phyloP scores from a whole-genome alignment of 1,140 invertebrate genomes.

The Caenorhabditis tropicalis region DNA sequence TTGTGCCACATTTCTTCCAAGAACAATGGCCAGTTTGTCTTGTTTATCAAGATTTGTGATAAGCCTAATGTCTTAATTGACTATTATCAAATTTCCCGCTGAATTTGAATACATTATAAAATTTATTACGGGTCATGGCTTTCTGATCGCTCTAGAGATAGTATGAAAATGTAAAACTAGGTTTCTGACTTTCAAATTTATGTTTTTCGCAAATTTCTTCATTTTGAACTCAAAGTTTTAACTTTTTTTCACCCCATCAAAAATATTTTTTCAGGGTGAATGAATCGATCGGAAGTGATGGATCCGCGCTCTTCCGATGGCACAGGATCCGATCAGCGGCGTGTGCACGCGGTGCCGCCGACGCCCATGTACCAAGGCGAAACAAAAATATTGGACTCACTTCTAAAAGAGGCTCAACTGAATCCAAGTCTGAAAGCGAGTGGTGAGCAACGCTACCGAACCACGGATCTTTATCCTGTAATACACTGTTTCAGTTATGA shows the following conservation, averaged over 20 bases:
- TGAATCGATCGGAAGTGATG: slow-evolving; percentile 1
- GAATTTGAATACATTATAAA: too few relatives aligned
- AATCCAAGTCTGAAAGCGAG: slow-evolving; percentile 43
- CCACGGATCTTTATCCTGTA: neutral
- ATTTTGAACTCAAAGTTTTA: neutral
- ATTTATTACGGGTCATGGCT: too few relatives aligned
- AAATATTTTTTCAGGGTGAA: slow-evolving; percentile 10
- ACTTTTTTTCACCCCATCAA: neutral
- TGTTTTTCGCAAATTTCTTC: neutral
- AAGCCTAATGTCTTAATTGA: too few relatives aligned
- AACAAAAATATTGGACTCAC: slow-evolving; percentile 24
- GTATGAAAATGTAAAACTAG: too few relatives aligned
- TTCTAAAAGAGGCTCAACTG: slow-evolving; percentile 35
- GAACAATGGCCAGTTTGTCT: too few relatives aligned
- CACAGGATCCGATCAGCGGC: neutral
- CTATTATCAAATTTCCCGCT: too few relatives aligned
- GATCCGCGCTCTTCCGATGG: slow-evolving; percentile 17
- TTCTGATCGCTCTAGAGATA: too few relatives aligned
- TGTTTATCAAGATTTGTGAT: too few relatives aligned
- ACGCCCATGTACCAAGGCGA: slow-evolving; percentile 23
- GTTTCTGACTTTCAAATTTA: neutral
- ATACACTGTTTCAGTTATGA: neutral
- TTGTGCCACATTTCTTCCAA: too few relatives aligned
- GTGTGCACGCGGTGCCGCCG: neutral
- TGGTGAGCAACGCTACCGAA: neutral